A percentile compares a stretch with the other conserved stretches of the same genome.
These are phyloP conservation scores for Lasioglossum villosulum DNA, from an alignment of 2,888 invertebrate species.

Conservation along the genomic window DNA sequence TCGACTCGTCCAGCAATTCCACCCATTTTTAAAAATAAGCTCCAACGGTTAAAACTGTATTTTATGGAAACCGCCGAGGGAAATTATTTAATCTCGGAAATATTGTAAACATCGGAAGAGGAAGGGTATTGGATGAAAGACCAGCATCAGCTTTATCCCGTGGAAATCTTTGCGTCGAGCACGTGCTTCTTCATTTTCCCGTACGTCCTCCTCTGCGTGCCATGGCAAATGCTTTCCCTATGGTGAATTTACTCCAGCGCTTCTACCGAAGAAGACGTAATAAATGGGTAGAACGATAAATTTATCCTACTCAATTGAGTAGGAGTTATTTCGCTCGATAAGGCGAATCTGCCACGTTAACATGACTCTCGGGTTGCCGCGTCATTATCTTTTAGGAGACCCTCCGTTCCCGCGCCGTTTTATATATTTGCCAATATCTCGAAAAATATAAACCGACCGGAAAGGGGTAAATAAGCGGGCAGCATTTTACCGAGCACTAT, in stretches of 20 bases:
- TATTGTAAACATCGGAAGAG: slow-evolving; percentile 49
- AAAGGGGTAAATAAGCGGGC: background rate
- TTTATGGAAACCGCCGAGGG: background rate
- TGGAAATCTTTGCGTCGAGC: slow-evolving; percentile 56
- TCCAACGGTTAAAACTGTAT: background rate
- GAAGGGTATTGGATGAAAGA: slow-evolving; percentile 37
- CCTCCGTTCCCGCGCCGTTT: background rate
- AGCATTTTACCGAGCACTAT: background rate
- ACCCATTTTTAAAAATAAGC: background rate
- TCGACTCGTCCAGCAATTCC: background rate
- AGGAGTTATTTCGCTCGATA: slow-evolving; percentile 69
- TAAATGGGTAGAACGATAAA: slow-evolving; percentile 66
- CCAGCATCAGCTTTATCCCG: slow-evolving; percentile 38
- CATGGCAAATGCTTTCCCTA: slow-evolving; percentile 67
- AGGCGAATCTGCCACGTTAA: slow-evolving; percentile 62
- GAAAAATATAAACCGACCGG: background rate
- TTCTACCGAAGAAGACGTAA: slow-evolving; percentile 55
- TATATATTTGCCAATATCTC: slow-evolving; percentile 10
- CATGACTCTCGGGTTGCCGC: slow-evolving; percentile 46
- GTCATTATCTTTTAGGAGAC: slow-evolving; percentile 43
- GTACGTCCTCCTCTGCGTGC: slow-evolving; percentile 46
- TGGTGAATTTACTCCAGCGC: slow-evolving; percentile 64
- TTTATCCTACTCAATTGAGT: slow-evolving; percentile 38
- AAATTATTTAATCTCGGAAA: slow-evolving; percentile 37
- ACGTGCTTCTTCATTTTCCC: slow-evolving; percentile 63